Evolutionary conservation across 64 coral and sea anemone genomes (phyloP), one percentile per base, ranked within the genome.

Genomic region (Orbicella faveolata): DNA sequence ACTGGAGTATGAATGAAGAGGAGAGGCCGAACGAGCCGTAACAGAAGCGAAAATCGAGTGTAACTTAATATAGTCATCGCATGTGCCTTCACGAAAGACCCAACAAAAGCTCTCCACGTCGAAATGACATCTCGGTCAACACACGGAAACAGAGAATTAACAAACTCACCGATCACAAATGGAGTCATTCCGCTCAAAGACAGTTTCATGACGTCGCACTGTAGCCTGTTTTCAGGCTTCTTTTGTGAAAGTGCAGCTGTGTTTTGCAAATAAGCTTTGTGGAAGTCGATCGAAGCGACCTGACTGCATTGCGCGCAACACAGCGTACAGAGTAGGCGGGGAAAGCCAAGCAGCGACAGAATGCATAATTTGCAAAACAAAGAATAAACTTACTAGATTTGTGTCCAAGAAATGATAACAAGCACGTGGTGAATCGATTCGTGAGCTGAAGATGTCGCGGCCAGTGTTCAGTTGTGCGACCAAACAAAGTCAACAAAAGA

Each of bases 401-500:
- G 37, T 72, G 13, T 15, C 36, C 19, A 25, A 70, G 37, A 20
- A 85, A 85, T 52, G 15, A 65, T 73, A 85, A 85, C 70, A 36
- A 85, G 10, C 82, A 85, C 82, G 82, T 85, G 82, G 82, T 62
- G 41, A 52, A 70, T 12, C 20, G 34, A 39, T 83, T 30, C 61
- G 80, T 83, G 80, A 85, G 35, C 4, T 73, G 20, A 12, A 39
- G 41, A 66, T 39, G 39, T 19, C 34, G 36, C 9, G 26, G 37
- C 67, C 0, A 26, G 65, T 21, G 10, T 53, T 12, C 64, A 26
- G 37, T 30, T 51, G 82, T 5, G 9, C 63, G 41, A 36, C 65
- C 82, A 85, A 84, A 84, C 62, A 84, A 84, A 62, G 63, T 84
- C 81, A 84, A 84, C 81, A 68, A 85, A 85, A 85, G 82, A 41